Evolutionary conservation across 2,797 vertebrate genomes (phyloP), one percentile per base, ranked within the genome.

Genomic region (Coccyzus lansbergi): DNA sequence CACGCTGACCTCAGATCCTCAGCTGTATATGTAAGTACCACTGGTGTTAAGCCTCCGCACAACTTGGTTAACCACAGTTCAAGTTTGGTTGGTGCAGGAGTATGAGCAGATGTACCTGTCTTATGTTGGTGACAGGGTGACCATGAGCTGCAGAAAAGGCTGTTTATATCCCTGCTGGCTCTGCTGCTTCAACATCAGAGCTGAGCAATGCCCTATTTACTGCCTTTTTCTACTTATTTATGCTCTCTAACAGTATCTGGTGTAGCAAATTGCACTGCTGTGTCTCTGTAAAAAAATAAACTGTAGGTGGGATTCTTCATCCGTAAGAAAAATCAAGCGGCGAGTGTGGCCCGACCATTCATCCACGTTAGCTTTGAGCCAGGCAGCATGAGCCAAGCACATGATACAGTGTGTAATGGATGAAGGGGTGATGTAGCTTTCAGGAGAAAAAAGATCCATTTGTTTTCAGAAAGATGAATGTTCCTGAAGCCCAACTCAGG

Each of bases 21-120:
- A 97, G 94, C 98, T 99, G 71, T 99, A 99, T 97, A 99, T 99
- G 99, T 99, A 96, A 97, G 97, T 96, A 2, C 12, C 7, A 9
- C 12, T 12, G 51, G 64, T 29, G 18, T 26, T 4, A 2, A 33
- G 14, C 31, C 53, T 42, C 46, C 2, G 8, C 29, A 7, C 44
- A 19, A 0, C 59, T 26, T 44, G 10, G 4, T 3, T 51, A 20
- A 3, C 44, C 3, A 0, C 1, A 5, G 7, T 6, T 67, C 6
- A 19, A 17, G 42, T 21, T 69, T 6, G 12, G 7, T 15, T 38
- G 40, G 15, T 24, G 40, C 46, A 60, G 52, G 49, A 26, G 3
- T 0, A 1, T 62, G 9, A 49, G 19, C 12, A 28, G 18, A 4
- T 19, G 48, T 40, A 20, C 8, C 21, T 38, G 44, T 56, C 24